Evolutionary conservation across 2,113 vertebrate genomes (phyloP), one percentile per base, ranked within the genome.

Genomic region (Petromus typicus): DNA sequence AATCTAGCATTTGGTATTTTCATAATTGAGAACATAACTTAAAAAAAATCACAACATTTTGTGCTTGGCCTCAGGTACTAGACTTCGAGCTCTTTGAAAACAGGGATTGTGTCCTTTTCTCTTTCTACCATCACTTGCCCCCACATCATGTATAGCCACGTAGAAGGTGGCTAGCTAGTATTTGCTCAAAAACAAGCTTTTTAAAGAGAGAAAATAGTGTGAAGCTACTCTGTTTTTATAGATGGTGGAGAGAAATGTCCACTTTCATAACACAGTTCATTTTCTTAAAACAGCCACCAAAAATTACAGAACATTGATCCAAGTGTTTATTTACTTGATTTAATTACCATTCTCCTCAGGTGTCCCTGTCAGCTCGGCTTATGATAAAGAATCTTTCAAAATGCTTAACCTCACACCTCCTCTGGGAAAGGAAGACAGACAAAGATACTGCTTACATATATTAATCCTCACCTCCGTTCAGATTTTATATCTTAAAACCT

Each of bases 271-370:
- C 94, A 87, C 95, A 98, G 91, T 96, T 92, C 97, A 96, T 98
- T 98, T 97, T 97, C 95, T 95, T 86, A 57, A 96, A 96, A 93
- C 92, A 96, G 93, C 88, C 5, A 63, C 81, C 96, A 93, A 96
- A 98, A 97, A 43, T 14, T 96, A 95, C 89, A 95, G 93, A 95
- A 92, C 90, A 97, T 96, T 87, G 94, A 88, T 69, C 92, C 90
- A 90, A 93, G 83, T 97, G 97, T 98, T 98, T 98, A 95, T 98
- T 98, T 98, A 97, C 97, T 95, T 96, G 87, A 97, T 93, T 95
- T 96, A 93, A 94, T 91, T 91, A 91, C 85, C 67, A 94, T 98
- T 95, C 88, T 90, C 96, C 92, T 97, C 89, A 96, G 73, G 97
- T 93, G 88, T 83, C 48, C 95, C 88, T 97, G 92, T 98, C 97